phyloP scores from a whole-genome alignment of 2,888 invertebrate genomes.

The Lasius fuliginosus region DNA sequence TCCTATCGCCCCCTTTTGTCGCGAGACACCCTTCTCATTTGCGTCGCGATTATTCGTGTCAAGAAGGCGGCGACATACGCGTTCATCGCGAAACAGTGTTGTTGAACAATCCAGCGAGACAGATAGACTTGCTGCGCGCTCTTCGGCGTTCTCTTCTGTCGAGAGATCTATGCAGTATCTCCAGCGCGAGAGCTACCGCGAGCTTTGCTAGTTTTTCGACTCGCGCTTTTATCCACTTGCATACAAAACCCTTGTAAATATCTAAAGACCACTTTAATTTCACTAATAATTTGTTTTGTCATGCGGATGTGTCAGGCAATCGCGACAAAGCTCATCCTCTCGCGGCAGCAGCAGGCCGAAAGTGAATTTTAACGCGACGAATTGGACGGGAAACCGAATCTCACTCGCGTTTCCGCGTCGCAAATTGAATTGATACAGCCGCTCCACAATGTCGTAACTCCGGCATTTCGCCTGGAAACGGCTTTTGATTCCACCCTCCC shows the following conservation, averaged over 20 bases:
- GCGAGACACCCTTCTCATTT: conserved; percentile 14
- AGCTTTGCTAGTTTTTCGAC: neutral
- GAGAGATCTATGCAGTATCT: neutral
- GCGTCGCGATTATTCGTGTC: conserved; percentile 34
- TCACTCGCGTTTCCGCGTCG: conserved; percentile 23
- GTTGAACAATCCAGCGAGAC: neutral
- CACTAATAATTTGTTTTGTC: conserved; percentile 30
- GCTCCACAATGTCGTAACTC: conserved; percentile 8
- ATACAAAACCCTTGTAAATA: conserved; percentile 26
- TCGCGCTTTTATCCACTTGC: conserved; percentile 11
- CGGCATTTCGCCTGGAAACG: conserved; percentile 47
- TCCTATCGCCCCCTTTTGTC: conserved; percentile 7
- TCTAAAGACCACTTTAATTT: conserved; percentile 16
- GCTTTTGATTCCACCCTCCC: conserved; percentile 40
- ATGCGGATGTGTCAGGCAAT: neutral
- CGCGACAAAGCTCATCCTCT: conserved; percentile 15
- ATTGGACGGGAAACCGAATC: conserved; percentile 27
- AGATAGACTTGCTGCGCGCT: neutral
- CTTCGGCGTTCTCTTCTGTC: neutral
- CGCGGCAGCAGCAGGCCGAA: neutral
- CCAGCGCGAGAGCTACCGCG: neutral
- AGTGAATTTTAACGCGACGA: conserved; percentile 39
- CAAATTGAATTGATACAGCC: conserved; percentile 46
- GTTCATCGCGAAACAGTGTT: conserved; percentile 8
- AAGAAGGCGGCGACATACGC: conserved; percentile 16